These are phyloP conservation scores for Mus spicilegus DNA, from an alignment of 2,113 vertebrate species.

Conservation along the genomic window DNA sequence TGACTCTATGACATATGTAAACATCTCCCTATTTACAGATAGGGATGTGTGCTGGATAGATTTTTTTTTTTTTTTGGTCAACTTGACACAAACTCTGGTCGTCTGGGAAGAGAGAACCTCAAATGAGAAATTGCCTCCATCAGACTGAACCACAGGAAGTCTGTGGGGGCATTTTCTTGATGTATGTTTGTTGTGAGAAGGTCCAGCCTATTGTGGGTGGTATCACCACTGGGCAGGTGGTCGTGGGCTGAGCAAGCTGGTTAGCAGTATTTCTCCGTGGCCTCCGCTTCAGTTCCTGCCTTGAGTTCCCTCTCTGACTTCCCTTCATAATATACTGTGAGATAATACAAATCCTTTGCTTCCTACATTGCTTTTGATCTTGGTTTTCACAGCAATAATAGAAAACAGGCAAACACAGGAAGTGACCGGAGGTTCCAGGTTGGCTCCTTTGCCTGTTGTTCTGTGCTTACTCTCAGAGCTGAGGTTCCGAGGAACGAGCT, in stretches of 20 bases:
- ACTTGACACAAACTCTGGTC: neutral
- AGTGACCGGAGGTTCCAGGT: neutral
- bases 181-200: neutral
- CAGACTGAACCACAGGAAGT: neutral
- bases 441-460: neutral
- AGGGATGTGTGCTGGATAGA: too few relatives aligned
- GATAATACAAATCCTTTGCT: neutral
- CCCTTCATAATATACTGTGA: neutral
- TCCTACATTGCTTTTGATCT: neutral
- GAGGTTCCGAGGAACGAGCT: neutral
- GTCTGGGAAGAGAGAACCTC: neutral
- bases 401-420: neutral
- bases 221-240: neutral
- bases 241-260: neutral
- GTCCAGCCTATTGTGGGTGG: neutral
- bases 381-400: neutral
- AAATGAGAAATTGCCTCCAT: neutral
- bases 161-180: neutral
- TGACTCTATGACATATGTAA: neutral
- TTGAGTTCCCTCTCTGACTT: neutral
- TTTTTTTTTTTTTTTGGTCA: neutral
- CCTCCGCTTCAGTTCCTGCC: neutral
- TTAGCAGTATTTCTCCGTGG: neutral
- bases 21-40: neutral
- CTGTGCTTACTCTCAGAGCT: neutral